Percentiles rank a stretch among this genome's conserved stretches.
Evolutionary conservation across 2,797 vertebrate genomes (phyloP).

Genomic region (Peromyscus nudipes): DNA sequence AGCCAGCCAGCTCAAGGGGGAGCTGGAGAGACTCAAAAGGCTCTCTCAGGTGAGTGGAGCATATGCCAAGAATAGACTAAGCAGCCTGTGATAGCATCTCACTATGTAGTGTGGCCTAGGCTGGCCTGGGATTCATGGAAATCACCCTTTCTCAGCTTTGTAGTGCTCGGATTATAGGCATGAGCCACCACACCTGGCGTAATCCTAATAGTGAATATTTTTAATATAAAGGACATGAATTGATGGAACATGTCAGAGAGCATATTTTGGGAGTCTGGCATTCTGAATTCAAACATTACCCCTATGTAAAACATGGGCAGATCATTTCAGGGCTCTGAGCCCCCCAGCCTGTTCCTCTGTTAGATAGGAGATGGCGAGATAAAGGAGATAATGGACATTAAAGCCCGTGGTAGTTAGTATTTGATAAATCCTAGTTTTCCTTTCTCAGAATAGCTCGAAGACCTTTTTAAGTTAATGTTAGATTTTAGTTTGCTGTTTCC

Average conservation of each 20-base stretch:
- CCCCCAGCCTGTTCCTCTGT: background rate
- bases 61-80: background rate
- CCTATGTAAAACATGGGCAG: background rate
- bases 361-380: background rate
- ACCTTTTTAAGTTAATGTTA: constrained; percentile 40
- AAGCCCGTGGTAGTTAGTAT: constrained; percentile 17
- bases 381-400: background rate
- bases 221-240: background rate
- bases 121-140: background rate
- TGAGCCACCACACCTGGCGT: background rate
- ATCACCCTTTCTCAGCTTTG: background rate
- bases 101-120: background rate
- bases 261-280: constrained; percentile 24
- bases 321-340: background rate
- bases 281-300: background rate
- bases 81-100: background rate
- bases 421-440: constrained; percentile 9
- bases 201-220: background rate
- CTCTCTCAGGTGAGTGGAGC: constrained; percentile 88
- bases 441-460: constrained; percentile 53
- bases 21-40: constrained; percentile 87
- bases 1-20: constrained; percentile 89
- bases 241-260: background rate
- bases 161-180: background rate
- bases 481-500: constrained; percentile 51